Conservation (phyloP, 2,888 invertebrate genomes). For the Agrypnus murinus region DNA sequence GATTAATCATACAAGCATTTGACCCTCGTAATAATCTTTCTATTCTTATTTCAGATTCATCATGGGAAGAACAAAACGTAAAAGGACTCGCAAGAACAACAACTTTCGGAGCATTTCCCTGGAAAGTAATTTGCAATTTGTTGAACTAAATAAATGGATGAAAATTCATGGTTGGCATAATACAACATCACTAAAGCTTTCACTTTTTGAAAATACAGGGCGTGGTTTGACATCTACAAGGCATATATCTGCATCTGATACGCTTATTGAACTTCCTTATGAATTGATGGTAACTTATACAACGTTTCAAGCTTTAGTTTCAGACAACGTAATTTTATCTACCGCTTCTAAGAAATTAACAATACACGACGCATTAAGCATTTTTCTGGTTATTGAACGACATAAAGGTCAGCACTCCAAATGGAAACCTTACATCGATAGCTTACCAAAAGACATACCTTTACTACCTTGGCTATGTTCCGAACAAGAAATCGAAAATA, state of each 20-base stretch:
- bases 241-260: constrained; percentile 74
- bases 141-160: constrained; percentile 75
- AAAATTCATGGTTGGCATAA: constrained; percentile 74
- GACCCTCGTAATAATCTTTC: too few species aligned
- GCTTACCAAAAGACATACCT: constrained; percentile 78
- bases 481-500: constrained; percentile 72
- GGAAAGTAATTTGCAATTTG: constrained; percentile 68
- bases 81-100: constrained; percentile 62
- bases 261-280: constrained; percentile 77
- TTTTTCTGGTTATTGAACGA: constrained; percentile 83
- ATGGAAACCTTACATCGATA: constrained; percentile 80
- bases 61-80: constrained; percentile 75
- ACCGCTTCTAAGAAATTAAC: constrained; percentile 67
- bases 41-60: not conserved
- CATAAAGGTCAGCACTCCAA: constrained; percentile 74
- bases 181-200: constrained; percentile 74
- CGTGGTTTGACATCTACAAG: constrained; percentile 82
- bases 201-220: constrained; percentile 79
- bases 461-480: constrained; percentile 81
- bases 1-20: too few species aligned
- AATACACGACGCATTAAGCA: constrained; percentile 83
- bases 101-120: constrained; percentile 64
- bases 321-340: constrained; percentile 53
- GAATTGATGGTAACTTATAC: constrained; percentile 76
- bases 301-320: constrained; percentile 67